Base-by-base conservation (phyloP, 2,113 vertebrate genomes). In the Ictalurus furcatus region DNA sequence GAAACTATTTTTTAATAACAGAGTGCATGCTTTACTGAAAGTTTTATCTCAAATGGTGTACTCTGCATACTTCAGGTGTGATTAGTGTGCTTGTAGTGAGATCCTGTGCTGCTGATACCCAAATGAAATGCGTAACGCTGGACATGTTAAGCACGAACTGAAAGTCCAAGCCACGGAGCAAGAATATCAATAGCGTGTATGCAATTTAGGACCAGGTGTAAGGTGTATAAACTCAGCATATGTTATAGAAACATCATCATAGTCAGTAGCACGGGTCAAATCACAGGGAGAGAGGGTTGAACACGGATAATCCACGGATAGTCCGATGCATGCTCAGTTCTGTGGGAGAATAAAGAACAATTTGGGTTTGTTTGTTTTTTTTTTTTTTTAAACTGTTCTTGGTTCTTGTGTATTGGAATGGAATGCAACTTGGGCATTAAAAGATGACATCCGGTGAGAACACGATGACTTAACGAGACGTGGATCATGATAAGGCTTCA, bases 21-120 rank as follows among this genome's bases (percentile, higher is more conserved):
- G 81, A 63, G 37, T 44, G 81, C 81, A 84, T 84, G 58, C 58
- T 63, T 63, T 63, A 28, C 78, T n/a, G 78, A 56, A 52, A 79
- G 44, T 28, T 13, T 52, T 2, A 30, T 84, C 59, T 84, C 34
- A 44, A 16, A 40, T 61, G 21, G 80, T 82, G 81, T 61, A 40
- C 56, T 61, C 34, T 11, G 52, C 30, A 61, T 61, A 37, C 54
- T 82, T 58, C 52, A 82, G 40, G 74, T 48, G 9, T 25, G 21
- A 54, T 79, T n/a, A 54, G 48, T 80, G 48, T 54, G 74, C 4
- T 23, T 76, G 40, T 23, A 12, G 73, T 23, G 37, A 76, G 11
- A 23, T 74, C 71, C 34, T 44, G 28, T 40, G 28, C 78, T 56
- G 78, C 8, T 56, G 14, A 56, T 54, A n/a, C 14, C 16, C 12